Percentiles rank a stretch among this genome's conserved stretches.
These are phyloP conservation scores for Champsocephalus gunnari DNA, from an alignment of 2,797 vertebrate genomes.

Conservation along the genomic window DNA sequence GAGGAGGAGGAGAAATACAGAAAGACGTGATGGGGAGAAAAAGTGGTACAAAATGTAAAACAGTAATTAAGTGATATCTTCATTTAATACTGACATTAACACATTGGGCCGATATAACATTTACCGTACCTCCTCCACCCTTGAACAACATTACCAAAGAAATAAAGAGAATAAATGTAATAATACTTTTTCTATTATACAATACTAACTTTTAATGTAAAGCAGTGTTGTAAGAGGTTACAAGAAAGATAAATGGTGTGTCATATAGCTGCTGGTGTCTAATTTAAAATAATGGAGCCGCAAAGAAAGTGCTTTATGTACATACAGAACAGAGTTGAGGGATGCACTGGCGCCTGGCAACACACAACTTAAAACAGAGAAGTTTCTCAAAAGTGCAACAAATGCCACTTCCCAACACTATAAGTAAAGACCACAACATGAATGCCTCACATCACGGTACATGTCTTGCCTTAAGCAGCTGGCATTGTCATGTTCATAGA, in stretches of 20 bases:
- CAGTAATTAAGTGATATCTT: conserved; percentile 5
- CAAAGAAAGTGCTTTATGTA: background rate
- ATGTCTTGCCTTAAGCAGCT: background rate
- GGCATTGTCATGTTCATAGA: background rate
- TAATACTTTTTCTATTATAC: background rate
- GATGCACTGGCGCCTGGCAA: background rate
- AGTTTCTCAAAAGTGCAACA: background rate
- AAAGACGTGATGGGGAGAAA: background rate
- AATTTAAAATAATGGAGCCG: background rate
- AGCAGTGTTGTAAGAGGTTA: background rate
- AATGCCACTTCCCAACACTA: background rate
- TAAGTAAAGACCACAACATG: background rate
- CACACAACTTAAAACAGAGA: background rate
- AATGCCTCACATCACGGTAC: conserved; percentile 2
- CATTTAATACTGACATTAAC: background rate
- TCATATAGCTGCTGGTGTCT: background rate
- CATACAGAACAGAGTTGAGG: background rate
- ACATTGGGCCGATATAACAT: background rate
- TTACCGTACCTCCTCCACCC: accelerated
- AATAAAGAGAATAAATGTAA: background rate
- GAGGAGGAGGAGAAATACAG: background rate
- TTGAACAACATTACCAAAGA: background rate
- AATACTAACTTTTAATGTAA: conserved; percentile 12
- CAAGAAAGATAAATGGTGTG: background rate
- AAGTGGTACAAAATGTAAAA: background rate